A percentile compares a stretch with the other conserved stretches of the same genome.
Evolutionary conservation across 23 tunicate species (phyloP).

Genomic region (Corella eumyota): DNA sequence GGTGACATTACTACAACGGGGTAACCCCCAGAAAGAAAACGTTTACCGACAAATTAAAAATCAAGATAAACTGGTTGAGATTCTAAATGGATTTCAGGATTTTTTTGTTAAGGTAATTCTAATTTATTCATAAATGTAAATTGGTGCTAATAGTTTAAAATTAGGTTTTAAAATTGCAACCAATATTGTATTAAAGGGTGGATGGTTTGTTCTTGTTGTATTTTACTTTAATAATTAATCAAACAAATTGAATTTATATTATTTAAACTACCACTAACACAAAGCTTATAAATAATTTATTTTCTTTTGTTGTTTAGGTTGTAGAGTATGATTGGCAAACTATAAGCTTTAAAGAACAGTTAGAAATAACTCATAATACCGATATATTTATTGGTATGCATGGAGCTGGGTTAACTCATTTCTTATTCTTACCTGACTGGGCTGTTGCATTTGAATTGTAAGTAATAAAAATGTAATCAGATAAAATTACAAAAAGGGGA

Average conservation of each 20-base stretch:
- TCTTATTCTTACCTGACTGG: slow-evolving; percentile 85
- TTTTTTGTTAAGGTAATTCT: slow-evolving; percentile 43
- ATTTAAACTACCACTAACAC: not conserved
- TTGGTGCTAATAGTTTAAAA: too few species aligned
- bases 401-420: slow-evolving; percentile 88
- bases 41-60: slow-evolving; percentile 77
- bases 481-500: too few species aligned
- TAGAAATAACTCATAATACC: slow-evolving; percentile 61
- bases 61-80: slow-evolving; percentile 33
- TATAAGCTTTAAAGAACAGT: slow-evolving; percentile 62
- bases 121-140: too few species aligned
- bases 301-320: slow-evolving; percentile 25
- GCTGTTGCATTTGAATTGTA: slow-evolving; percentile 92
- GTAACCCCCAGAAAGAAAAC: slow-evolving; percentile 46
- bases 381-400: slow-evolving; percentile 95
- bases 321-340: slow-evolving; percentile 64
- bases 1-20: slow-evolving; percentile 72
- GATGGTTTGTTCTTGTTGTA: too few species aligned
- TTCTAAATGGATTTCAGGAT: slow-evolving; percentile 26
- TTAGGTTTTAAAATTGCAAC: too few species aligned
- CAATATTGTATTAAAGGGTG: too few species aligned
- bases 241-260: not conserved
- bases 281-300: not conserved
- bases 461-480: too few species aligned
- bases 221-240: too few species aligned